A percentile compares a stretch with the other conserved stretches of the same genome.
phyloP scores from a whole-genome alignment of 2,113 vertebrate genomes.

The Serinus canaria region DNA sequence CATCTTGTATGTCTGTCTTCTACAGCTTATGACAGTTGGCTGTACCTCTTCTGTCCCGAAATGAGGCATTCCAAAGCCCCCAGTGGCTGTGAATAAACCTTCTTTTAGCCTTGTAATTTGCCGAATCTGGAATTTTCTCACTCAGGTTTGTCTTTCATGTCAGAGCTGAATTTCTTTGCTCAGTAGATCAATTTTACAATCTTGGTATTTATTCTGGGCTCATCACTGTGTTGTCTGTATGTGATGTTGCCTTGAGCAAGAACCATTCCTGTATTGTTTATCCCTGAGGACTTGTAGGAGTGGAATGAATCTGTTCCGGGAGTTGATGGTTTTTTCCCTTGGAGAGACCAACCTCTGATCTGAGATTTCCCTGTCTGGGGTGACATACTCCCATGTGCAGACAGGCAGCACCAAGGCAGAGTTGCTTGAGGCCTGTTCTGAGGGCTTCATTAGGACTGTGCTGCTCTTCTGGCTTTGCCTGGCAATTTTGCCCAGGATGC shows the following conservation, averaged over 20 bases:
- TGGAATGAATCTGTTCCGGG: constrained; percentile 26
- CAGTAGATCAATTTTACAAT: constrained; percentile 58
- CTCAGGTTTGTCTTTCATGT: constrained; percentile 7
- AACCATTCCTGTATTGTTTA: constrained; percentile 49
- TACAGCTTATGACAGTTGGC: background rate
- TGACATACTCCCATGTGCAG: background rate
- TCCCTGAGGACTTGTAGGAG: constrained; percentile 32
- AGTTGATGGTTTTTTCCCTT: constrained; percentile 27
- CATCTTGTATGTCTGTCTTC: constrained; percentile 10
- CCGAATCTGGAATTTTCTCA: background rate
- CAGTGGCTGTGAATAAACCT: background rate
- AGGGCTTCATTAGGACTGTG: constrained; percentile 10
- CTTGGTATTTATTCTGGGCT: constrained; percentile 56
- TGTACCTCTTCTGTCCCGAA: background rate
- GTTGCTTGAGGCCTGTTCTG: background rate
- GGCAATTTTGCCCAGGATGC: background rate
- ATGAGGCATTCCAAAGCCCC: background rate
- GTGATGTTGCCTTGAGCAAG: constrained; percentile 56
- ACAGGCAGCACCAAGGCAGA: constrained; percentile 11
- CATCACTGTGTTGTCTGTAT: constrained; percentile 40
- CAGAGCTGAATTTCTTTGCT: constrained; percentile 45
- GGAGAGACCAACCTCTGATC: constrained; percentile 39
- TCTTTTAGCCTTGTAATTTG: background rate
- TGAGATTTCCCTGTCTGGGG: constrained; percentile 14
- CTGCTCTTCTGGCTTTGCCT: background rate